These are phyloP conservation scores for Heliconius erato DNA, from an alignment of 2,888 invertebrate species.

Conservation along the genomic window DNA sequence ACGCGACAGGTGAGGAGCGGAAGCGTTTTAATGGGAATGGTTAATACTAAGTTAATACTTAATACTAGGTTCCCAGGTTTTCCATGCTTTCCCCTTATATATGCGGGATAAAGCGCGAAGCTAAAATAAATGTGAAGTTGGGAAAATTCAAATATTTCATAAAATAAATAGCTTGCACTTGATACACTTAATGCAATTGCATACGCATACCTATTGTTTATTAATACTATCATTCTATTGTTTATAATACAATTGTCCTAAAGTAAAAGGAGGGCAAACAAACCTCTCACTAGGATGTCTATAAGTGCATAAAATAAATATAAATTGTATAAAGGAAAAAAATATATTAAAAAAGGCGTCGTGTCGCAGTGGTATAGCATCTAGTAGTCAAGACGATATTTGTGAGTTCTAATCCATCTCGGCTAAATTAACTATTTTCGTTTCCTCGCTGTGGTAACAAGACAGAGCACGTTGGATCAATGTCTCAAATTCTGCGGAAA, in stretches of 20 bases:
- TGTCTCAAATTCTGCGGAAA: no score
- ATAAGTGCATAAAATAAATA: not conserved
- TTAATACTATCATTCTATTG: constrained; percentile 1
- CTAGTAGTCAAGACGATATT: no score
- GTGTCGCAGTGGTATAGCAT: no score
- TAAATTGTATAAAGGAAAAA: not conserved
- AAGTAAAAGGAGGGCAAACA: constrained; percentile 1
- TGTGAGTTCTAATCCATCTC: no score
- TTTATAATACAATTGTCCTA: constrained; percentile 17
- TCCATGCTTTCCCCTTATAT: not conserved
- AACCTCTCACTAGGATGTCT: constrained; percentile 3
- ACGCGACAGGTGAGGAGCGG: no score
- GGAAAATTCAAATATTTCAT: not conserved
- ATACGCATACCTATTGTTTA: not conserved
- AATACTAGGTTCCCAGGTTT: not conserved
- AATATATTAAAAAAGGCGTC: not conserved
- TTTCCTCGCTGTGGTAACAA: no score
- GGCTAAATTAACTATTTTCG: no score
- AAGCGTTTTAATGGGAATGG: no score
- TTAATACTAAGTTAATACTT: no score
- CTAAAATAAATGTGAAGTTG: not conserved
- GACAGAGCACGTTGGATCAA: no score
- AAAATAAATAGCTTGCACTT: not conserved
- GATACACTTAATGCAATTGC: constrained; percentile 2
- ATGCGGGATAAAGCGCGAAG: no score